Conservation (phyloP, 2,888 invertebrate species). For the Epinotia brunnichana region DNA sequence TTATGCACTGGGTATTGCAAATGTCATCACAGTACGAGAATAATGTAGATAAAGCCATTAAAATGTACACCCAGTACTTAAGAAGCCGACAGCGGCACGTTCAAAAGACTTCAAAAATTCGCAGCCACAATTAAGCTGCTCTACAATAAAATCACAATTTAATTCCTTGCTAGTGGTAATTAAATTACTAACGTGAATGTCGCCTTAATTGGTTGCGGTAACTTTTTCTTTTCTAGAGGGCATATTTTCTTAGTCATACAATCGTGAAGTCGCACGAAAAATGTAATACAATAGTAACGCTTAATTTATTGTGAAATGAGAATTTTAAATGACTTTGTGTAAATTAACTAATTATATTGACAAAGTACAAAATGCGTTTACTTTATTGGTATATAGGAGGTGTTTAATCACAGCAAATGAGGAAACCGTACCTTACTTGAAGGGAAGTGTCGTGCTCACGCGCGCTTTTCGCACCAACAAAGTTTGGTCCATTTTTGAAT, state of each 20-base stretch:
- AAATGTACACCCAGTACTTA: slow-evolving; percentile 47
- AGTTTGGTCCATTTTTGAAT: too few relatives aligned
- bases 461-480: too few relatives aligned
- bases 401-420: neutral
- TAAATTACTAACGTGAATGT: slow-evolving; percentile 70
- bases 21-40: slow-evolving; percentile 41
- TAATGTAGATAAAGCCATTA: slow-evolving; percentile 67
- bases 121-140: slow-evolving; percentile 67
- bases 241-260: slow-evolving; percentile 44
- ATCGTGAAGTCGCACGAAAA: slow-evolving; percentile 57
- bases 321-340: slow-evolving; percentile 18
- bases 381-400: neutral
- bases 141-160: slow-evolving; percentile 74
- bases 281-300: slow-evolving; percentile 36
- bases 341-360: slow-evolving; percentile 18
- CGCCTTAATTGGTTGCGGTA: slow-evolving; percentile 64
- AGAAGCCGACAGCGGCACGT: slow-evolving; percentile 52
- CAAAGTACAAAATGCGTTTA: slow-evolving; percentile 6
- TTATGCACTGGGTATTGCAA: slow-evolving; percentile 31
- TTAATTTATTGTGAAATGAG: slow-evolving; percentile 33
- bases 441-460: neutral
- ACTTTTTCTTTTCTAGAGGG: slow-evolving; percentile 32
- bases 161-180: slow-evolving; percentile 70
- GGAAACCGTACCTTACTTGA: neutral
- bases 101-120: slow-evolving; percentile 69